Conservation (phyloP, 2,888 invertebrate species). For the Megastigmus dorsalis region DNA sequence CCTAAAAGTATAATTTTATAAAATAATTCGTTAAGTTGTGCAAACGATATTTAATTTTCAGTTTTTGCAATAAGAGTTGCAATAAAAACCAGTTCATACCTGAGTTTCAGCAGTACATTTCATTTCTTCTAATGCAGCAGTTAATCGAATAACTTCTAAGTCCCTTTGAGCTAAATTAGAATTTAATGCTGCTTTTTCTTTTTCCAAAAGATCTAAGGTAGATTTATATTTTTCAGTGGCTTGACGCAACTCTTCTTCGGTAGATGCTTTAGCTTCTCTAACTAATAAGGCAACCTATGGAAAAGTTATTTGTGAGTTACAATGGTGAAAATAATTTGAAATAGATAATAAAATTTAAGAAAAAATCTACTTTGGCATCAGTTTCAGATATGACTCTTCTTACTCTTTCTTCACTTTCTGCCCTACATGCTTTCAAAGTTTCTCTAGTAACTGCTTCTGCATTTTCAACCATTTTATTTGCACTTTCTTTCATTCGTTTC, state of each 20-base stretch:
- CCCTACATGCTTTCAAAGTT: slow-evolving; percentile 66
- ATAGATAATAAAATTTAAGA: not conserved
- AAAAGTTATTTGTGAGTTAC: too few species aligned
- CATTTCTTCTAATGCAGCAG: slow-evolving; percentile 64
- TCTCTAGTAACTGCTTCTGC: slow-evolving; percentile 66
- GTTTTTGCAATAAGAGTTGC: too few species aligned
- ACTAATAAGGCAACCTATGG: slow-evolving; percentile 63
- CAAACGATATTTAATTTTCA: too few species aligned
- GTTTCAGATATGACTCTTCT: slow-evolving; percentile 66
- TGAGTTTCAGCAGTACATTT: slow-evolving; percentile 69
- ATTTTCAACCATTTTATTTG: slow-evolving; percentile 65
- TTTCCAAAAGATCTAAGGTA: slow-evolving; percentile 62
- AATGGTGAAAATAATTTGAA: slow-evolving; percentile 7
- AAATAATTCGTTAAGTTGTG: too few species aligned
- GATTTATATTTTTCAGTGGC: slow-evolving; percentile 62
- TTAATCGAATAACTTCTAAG: slow-evolving; percentile 62
- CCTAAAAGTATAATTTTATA: slow-evolving; percentile 57
- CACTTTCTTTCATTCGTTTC: slow-evolving; percentile 61
- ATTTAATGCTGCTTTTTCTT: slow-evolving; percentile 63
- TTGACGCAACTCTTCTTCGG: slow-evolving; percentile 65
- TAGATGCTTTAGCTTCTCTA: slow-evolving; percentile 62
- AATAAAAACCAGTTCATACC: slow-evolving; percentile 55
- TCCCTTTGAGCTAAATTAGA: slow-evolving; percentile 65
- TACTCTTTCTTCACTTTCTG: slow-evolving; percentile 66
- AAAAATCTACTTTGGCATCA: slow-evolving; percentile 67